Evolutionary conservation across 1,140 invertebrate species (phyloP), one percentile per base, ranked within the genome.

Genomic region (Oreohelix idahoensis): DNA sequence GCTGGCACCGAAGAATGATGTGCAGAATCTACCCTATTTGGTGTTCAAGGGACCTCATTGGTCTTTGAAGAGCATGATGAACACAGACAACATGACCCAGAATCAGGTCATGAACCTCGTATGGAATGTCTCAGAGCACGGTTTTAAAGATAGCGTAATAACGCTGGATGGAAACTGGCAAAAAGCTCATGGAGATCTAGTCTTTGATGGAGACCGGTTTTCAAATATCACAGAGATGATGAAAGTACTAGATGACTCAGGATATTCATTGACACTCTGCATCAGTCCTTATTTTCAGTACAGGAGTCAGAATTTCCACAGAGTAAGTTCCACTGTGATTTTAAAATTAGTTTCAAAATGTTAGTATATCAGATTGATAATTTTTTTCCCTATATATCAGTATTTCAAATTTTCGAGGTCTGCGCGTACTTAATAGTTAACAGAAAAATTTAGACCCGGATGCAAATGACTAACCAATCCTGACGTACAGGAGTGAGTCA

Each of bases 81-180:
- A 84, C 32, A 69, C 58, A 17, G 66, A 69, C 23, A 73, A 74
- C 29, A 70, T 87, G 20, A 81, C 85, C 15, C 77, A 88, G 13
- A 82, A 36, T 0, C 63, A 85, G 66, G 42, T 89, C 0, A 13
- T 70, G n/a, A 49, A 79, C 29, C 45, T 88, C 36, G 69, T 84
- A 17, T 51, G 83, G 1, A 63, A 32, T 38, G 96, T 98, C 51
- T 84, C 93, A 84, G 94, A 86, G 2, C 15, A 83, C 85, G 69
- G 84, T 82, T 32, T 87, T 2, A 79, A 83, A 32, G 86, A 85
- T 75, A 96, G 96, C 83, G 96, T 97, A 85, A 86, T 98, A 20
- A 97, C 98, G 93, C 96, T 98, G 70, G 97, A 98, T 89, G 97
- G 98, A 87, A 94, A 95, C 15, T 98, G 97, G 97, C 96, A 98